Percentiles rank a stretch among this genome's conserved stretches.
Evolutionary conservation across 2,888 invertebrate species (phyloP).

Genomic region (Coleophora deauratella): DNA sequence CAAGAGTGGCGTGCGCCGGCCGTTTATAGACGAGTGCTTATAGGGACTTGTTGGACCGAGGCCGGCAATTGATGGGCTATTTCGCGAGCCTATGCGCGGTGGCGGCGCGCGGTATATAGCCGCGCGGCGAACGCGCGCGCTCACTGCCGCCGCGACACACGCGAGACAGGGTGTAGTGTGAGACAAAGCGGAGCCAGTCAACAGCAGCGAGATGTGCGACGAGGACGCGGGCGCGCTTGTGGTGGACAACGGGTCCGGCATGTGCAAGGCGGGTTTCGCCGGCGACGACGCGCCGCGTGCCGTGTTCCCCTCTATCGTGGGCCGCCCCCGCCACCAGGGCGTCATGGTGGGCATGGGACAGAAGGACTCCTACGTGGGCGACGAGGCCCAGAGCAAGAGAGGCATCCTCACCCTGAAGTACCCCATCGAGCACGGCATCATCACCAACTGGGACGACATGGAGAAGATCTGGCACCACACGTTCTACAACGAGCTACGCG

Average conservation of each 20-base stretch:
- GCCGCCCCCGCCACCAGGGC: conserved; percentile 91
- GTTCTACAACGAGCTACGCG: conserved; percentile 95
- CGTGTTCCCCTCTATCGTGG: conserved; percentile 96
- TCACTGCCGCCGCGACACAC: conserved; percentile 23
- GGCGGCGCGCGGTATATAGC: conserved; percentile 17
- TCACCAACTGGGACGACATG: conserved; percentile 98
- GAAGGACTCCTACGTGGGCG: conserved; percentile 91
- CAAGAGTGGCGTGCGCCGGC: conserved; percentile 34
- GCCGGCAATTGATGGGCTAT: neutral
- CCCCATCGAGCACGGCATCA: conserved; percentile 95
- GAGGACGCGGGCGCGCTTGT: conserved; percentile 96
- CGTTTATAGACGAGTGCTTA: no score
- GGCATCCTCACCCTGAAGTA: conserved; percentile 92
- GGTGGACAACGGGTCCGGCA: conserved; percentile 96
- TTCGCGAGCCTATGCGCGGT: conserved; percentile 9
- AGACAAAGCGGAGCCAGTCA: neutral
- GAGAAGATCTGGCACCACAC: conserved; percentile 98
- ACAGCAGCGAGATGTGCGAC: conserved; percentile 84
- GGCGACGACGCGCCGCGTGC: conserved; percentile 95
- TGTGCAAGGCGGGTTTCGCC: conserved; percentile 96
- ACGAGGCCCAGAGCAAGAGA: conserved; percentile 88
- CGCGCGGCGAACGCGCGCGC: conserved; percentile 18
- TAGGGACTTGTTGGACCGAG: conserved; percentile 23
- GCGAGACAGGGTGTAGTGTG: conserved; percentile 8
- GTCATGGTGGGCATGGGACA: conserved; percentile 96